phyloP scores from a whole-genome alignment of 2,113 vertebrate genomes.

The Aramus guarauna region DNA sequence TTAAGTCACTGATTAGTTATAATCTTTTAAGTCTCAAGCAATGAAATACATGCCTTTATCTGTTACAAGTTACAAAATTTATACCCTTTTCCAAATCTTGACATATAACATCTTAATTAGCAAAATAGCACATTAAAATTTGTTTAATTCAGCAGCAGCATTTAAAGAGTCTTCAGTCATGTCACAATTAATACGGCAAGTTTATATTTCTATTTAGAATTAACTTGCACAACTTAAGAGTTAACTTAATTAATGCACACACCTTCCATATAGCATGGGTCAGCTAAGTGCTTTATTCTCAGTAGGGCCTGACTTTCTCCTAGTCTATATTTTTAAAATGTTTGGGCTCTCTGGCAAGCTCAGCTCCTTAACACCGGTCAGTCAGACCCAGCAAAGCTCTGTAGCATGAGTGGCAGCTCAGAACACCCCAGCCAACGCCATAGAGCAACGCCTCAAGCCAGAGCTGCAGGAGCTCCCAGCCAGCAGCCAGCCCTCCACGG shows the following conservation, averaged over 20 bases:
- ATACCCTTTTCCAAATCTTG: background rate
- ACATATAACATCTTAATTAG: background rate
- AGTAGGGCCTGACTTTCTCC: background rate
- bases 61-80: background rate
- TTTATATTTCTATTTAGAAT: background rate
- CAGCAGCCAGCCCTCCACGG: background rate
- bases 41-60: background rate
- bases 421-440: rapidly evolving
- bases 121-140: background rate
- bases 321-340: background rate
- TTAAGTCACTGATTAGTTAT: background rate
- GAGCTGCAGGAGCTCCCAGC: background rate
- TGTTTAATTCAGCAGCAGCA: background rate
- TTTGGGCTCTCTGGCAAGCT: background rate
- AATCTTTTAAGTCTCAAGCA: background rate
- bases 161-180: background rate
- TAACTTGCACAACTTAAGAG: background rate
- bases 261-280: background rate
- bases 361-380: background rate
- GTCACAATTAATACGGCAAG: background rate
- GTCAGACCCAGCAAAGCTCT: background rate
- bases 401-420: rapidly evolving
- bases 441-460: background rate
- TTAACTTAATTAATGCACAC: background rate
- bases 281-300: background rate